A percentile compares a stretch with the other conserved stretches of the same genome.
These are phyloP conservation scores for Acrocephalus kingi DNA, from an alignment of 2,113 vertebrate species.

Conservation along the genomic window DNA sequence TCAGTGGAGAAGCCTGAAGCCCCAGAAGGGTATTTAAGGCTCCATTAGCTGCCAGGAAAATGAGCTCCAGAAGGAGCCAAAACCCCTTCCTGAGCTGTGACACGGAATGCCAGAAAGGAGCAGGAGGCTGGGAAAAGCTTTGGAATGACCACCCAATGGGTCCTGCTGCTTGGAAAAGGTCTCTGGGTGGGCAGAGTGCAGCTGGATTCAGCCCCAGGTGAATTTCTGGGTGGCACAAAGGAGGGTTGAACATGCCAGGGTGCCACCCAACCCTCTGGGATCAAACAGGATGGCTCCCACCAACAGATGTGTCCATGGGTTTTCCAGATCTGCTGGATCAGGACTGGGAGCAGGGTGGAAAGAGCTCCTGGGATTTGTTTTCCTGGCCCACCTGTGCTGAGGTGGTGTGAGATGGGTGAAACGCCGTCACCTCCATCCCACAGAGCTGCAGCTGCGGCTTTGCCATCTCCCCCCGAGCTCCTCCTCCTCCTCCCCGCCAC, in stretches of 20 bases:
- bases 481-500: not conserved
- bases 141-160: not conserved
- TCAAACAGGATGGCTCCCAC: not conserved
- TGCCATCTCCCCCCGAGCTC: not conserved
- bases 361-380: not conserved
- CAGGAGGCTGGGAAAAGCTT: not conserved
- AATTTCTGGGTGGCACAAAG: not conserved
- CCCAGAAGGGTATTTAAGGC: conserved; percentile 26
- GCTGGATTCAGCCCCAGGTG: not conserved
- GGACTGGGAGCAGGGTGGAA: not conserved
- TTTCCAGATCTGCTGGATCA: not conserved
- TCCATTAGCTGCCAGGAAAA: conserved; percentile 55
- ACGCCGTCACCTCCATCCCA: rapidly evolving
- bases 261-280: not conserved
- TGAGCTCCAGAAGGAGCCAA: conserved; percentile 23
- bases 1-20: not conserved
- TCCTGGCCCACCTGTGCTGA: not conserved
- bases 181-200: not conserved
- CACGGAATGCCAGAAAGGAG: not conserved
- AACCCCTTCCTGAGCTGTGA: not conserved
- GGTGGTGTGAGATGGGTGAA: rapidly evolving
- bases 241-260: rapidly evolving
- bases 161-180: not conserved
- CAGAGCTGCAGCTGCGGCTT: not conserved
- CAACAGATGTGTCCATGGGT: rapidly evolving